Evolutionary conservation across 2,888 invertebrate genomes (phyloP).

Genomic region (Drosophila gaucha): DNA sequence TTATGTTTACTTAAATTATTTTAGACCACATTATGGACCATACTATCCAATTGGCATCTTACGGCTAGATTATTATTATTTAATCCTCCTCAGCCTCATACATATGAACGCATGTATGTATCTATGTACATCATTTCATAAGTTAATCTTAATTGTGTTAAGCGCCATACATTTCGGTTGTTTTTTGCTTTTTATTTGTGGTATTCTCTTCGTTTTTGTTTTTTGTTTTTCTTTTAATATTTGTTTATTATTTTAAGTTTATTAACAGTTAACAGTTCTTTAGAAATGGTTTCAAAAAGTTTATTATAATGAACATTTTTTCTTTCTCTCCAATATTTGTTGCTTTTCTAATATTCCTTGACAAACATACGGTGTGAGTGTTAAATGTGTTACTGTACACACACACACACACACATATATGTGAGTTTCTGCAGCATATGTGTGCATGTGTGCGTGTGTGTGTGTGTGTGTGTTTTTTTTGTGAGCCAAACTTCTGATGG

Average conservation of each 20-base stretch:
- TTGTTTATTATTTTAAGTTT: slow-evolving; percentile 38
- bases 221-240: slow-evolving; percentile 7
- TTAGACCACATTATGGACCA: slow-evolving; percentile 61
- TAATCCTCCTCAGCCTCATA: slow-evolving; percentile 57
- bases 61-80: slow-evolving; percentile 44
- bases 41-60: slow-evolving; percentile 67
- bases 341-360: slow-evolving; percentile 49
- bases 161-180: slow-evolving; percentile 43
- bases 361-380: slow-evolving; percentile 60
- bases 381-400: slow-evolving; percentile 17
- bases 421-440: slow-evolving; percentile 5
- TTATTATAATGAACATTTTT: slow-evolving; percentile 61
- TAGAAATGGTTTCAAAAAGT: slow-evolving; percentile 67
- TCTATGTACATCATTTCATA: slow-evolving; percentile 35
- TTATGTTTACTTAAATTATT: slow-evolving; percentile 56
- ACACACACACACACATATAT: too few relatives aligned
- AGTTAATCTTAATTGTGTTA: slow-evolving; percentile 37
- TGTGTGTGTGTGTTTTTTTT: slow-evolving; percentile 23
- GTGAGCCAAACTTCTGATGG: slow-evolving; percentile 60
- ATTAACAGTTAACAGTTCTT: slow-evolving; percentile 70
- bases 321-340: slow-evolving; percentile 38
- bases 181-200: neutral
- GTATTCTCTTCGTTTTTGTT: slow-evolving; percentile 1
- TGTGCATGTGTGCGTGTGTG: neutral
- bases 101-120: slow-evolving; percentile 56